These are phyloP conservation scores for Sebastolobus altivelis DNA, from an alignment of 2,797 vertebrate species.

Conservation along the genomic window DNA sequence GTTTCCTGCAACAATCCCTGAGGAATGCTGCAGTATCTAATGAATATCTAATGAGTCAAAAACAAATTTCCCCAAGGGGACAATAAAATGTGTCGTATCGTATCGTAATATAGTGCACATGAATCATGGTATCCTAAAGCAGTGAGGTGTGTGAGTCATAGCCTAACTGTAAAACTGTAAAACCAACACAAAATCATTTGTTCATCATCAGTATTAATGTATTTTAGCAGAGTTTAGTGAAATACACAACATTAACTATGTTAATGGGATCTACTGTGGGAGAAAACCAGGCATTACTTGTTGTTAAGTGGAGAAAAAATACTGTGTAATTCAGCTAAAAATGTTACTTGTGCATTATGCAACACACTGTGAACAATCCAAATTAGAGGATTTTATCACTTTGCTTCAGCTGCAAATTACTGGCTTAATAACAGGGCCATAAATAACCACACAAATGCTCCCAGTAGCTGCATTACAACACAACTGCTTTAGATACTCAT, in stretches of 20 bases:
- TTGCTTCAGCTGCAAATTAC: constrained; percentile 61
- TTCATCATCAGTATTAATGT: constrained; percentile 8
- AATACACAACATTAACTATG: constrained; percentile 8
- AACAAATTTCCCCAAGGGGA: no score
- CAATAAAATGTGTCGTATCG: no score
- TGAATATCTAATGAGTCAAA: constrained; percentile 19
- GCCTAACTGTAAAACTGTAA: neutral
- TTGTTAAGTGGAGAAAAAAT: constrained; percentile 19
- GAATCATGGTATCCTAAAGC: constrained; percentile 41
- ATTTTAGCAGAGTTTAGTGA: constrained; percentile 8
- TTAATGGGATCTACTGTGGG: constrained; percentile 9
- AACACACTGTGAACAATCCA: constrained; percentile 41
- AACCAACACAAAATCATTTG: constrained; percentile 19
- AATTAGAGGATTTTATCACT: constrained; percentile 60
- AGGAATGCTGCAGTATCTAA: constrained; percentile 40
- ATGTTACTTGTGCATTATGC: constrained; percentile 25
- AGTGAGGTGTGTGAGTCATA: constrained; percentile 34
- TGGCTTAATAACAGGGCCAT: constrained; percentile 55
- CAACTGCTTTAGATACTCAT: constrained; percentile 53
- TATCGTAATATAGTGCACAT: constrained; percentile 6
- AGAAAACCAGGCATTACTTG: constrained; percentile 18
- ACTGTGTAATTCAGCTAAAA: constrained; percentile 20
- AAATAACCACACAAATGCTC: constrained; percentile 56
- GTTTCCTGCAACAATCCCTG: constrained; percentile 28
- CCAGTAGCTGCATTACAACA: constrained; percentile 59